Conservation (phyloP, 2,797 vertebrate genomes). For the Microchirus variegatus region DNA sequence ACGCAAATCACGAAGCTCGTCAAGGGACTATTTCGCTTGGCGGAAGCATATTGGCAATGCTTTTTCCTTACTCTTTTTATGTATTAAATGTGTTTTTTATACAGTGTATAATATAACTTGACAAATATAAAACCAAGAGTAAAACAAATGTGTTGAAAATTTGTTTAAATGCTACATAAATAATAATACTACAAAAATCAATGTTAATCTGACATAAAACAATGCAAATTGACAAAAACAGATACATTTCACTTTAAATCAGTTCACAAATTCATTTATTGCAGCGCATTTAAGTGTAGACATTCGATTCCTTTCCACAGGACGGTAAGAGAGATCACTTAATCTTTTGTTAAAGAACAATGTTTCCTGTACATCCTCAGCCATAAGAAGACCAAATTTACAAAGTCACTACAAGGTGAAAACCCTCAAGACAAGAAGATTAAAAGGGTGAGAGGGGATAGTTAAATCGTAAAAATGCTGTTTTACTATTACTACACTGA, state of each 20-base stretch:
- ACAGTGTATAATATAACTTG: too few species aligned
- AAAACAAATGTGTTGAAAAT: too few species aligned
- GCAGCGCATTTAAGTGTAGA: slow-evolving; percentile 70
- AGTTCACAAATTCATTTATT: slow-evolving; percentile 81
- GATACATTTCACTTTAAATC: slow-evolving; percentile 34
- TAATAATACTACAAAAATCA: too few species aligned
- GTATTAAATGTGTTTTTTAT: too few species aligned
- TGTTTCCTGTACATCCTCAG: slow-evolving; percentile 64
- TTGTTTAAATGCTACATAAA: too few species aligned
- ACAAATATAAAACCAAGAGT: too few species aligned
- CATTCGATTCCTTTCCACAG: slow-evolving; percentile 80
- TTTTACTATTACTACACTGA: slow-evolving; percentile 25
- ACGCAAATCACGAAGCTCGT: too few species aligned
- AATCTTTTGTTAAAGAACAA: slow-evolving; percentile 55
- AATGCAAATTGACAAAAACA: neutral
- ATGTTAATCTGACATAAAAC: neutral
- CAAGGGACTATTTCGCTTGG: too few species aligned
- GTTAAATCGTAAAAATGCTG: slow-evolving; percentile 55
- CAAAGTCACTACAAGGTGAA: slow-evolving; percentile 58
- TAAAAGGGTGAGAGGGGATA: slow-evolving; percentile 29
- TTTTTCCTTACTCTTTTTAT: too few species aligned
- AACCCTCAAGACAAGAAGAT: slow-evolving; percentile 34
- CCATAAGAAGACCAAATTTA: slow-evolving; percentile 56
- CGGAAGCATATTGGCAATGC: too few species aligned
- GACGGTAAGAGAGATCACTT: slow-evolving; percentile 68